These are phyloP conservation scores for Trinorchestia longiramus DNA, from an alignment of 1,140 invertebrate genomes.

Conservation along the genomic window DNA sequence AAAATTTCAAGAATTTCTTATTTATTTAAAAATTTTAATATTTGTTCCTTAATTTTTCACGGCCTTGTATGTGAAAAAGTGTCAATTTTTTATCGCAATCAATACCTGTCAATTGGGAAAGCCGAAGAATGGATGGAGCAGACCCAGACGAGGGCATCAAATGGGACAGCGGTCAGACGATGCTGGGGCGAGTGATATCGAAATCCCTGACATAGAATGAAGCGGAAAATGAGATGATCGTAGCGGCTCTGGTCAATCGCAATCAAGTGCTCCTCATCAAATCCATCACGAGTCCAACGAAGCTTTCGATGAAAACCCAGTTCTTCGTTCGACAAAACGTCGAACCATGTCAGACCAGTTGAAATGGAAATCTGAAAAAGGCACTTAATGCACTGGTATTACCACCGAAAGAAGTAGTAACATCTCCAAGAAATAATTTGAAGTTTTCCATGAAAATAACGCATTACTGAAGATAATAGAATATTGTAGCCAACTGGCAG, in stretches of 20 bases:
- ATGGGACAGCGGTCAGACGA: not conserved
- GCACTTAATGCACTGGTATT: too few relatives aligned
- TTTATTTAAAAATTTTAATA: too few relatives aligned
- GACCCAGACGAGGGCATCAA: not conserved
- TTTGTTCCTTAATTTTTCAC: too few relatives aligned
- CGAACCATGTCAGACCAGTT: not conserved
- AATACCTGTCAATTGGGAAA: not conserved
- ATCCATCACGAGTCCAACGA: slow-evolving; percentile 16
- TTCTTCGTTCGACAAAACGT: not conserved
- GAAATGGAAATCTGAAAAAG: too few relatives aligned
- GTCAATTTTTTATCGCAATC: not conserved
- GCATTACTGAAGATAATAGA: too few relatives aligned
- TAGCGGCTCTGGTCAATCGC: not conserved
- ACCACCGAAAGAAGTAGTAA: too few relatives aligned
- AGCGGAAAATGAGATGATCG: not conserved
- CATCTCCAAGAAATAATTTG: too few relatives aligned
- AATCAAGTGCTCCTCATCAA: slow-evolving; percentile 18
- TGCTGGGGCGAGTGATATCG: not conserved
- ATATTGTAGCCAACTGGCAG: too few relatives aligned
- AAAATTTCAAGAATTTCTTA: too few relatives aligned
- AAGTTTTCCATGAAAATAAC: too few relatives aligned
- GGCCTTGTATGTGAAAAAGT: too few relatives aligned
- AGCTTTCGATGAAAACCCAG: not conserved
- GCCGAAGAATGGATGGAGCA: not conserved
- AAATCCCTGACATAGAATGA: not conserved